Evolutionary conservation across 2,888 invertebrate species (phyloP), one percentile per base, ranked within the genome.

Genomic region (Microctonus hyperodae): DNA sequence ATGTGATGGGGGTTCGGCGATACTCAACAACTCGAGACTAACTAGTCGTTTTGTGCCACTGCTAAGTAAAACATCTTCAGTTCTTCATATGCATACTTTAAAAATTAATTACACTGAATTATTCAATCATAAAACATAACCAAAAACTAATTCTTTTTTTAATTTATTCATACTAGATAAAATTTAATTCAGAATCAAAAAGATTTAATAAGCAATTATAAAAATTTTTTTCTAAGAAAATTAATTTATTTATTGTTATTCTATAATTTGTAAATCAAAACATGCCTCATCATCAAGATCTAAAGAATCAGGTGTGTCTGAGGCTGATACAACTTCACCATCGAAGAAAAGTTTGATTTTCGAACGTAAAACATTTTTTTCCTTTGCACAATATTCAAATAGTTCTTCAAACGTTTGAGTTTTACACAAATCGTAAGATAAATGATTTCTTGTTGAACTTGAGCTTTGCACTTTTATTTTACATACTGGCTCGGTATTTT

Each of bases 251-350:
- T 10, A 68, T 13, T 40, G 69, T 3, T 28, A 25, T n/a, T n/a
- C n/a, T 50, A 64, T 13, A 23, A 72, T 68, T 66, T 73, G 69
- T 11, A 82, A 71, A 74, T 82, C 82, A 4, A 82, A 62, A 53
- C 82, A 82, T 0, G 80, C 81, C 73, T 81, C 80, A 48, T 78
- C 73, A 31, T 82, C 82, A 11, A 82, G 55, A 63, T 82, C 82
- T 40, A 82, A 71, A 1, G 74, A 73, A 37, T 79, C 76, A 2
- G 82, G 81, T 23, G 82, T 81, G 37, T 81, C 81, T 10, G 64
- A 69, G 1, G 57, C 13, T 13, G 69, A 48, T 5, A 82, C 72
- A 20, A 72, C 53, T 51, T 82, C 82, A 4, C 82, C 82, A 66
- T 82, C 82, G 50, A 81, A 81, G 33, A 73, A 79, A n/a, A 81